Conservation (phyloP, 2,113 vertebrate genomes). For the Montifringilla adamsi region DNA sequence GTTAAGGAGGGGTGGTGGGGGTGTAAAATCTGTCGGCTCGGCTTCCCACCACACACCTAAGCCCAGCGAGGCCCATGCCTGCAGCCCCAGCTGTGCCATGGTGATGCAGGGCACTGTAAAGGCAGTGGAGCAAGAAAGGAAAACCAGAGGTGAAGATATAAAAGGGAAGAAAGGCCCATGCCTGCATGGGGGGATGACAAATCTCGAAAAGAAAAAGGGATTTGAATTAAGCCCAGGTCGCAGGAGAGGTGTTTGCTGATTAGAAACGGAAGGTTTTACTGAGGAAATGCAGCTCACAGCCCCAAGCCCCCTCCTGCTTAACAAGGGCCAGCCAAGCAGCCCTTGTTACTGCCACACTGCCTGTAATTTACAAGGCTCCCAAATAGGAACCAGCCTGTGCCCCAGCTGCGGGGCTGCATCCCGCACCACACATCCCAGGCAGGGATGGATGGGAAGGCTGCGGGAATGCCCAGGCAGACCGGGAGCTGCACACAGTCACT, state of each 20-base stretch:
- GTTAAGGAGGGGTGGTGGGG: neutral
- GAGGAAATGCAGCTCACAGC: conserved; percentile 70
- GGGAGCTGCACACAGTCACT: neutral
- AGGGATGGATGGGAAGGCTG: neutral
- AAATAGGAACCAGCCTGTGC: conserved; percentile 63
- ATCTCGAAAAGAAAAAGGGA: neutral
- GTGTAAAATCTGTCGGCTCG: conserved; percentile 41
- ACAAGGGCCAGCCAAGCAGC: conserved; percentile 50
- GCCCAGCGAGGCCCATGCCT: rapidly evolving
- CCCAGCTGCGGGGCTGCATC: neutral
- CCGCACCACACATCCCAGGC: neutral
- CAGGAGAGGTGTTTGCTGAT: conserved; percentile 64
- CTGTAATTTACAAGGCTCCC: conserved; percentile 68
- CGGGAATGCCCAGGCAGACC: neutral
- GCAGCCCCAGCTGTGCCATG: neutral
- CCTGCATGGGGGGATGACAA: neutral
- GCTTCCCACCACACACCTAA: neutral
- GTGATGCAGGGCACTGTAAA: neutral
- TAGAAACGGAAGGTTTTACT: conserved; percentile 72
- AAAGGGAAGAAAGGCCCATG: neutral
- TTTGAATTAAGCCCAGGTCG: neutral
- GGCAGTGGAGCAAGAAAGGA: neutral
- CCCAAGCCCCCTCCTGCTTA: conserved; percentile 69
- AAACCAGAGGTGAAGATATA: neutral
- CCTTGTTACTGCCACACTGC: conserved; percentile 53